Percentiles rank a stretch among this genome's conserved stretches.
These are phyloP conservation scores for Geodia barretti DNA, from an alignment of 37 sponge, comb jelly and placozoan species.

Conservation along the genomic window DNA sequence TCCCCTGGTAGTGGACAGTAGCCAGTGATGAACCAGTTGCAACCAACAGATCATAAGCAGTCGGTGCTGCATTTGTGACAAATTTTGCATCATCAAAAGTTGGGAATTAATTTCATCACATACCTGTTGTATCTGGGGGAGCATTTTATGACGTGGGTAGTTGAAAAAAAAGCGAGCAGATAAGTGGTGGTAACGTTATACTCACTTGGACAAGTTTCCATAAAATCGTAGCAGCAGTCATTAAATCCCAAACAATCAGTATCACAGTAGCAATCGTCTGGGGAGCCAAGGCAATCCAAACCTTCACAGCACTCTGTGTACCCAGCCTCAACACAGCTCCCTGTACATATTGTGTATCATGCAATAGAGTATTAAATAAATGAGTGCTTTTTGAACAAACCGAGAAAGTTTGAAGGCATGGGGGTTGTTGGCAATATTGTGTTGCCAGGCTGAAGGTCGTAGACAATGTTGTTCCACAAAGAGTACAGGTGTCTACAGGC, in stretches of 20 bases:
- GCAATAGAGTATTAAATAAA: too few relatives aligned
- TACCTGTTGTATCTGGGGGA: not conserved
- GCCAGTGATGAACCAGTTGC: not conserved
- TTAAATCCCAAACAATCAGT: not conserved
- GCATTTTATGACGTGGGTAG: too few relatives aligned
- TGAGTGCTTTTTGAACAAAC: too few relatives aligned
- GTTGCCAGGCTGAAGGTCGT: not conserved
- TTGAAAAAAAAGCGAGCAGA: too few relatives aligned
- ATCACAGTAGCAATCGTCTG: slow-evolving; percentile 40
- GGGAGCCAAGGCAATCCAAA: slow-evolving; percentile 8
- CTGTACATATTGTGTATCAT: not conserved
- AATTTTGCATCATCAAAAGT: not conserved
- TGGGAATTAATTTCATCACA: too few relatives aligned
- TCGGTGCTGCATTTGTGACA: not conserved
- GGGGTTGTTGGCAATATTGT: not conserved
- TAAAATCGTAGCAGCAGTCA: slow-evolving; percentile 19
- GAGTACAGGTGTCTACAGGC: slow-evolving; percentile 22
- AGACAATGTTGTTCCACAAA: slow-evolving; percentile 38
- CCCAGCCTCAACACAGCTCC: slow-evolving; percentile 6
- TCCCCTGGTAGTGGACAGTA: not conserved
- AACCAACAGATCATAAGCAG: not conserved
- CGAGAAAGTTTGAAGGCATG: not conserved
- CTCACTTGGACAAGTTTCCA: not conserved
- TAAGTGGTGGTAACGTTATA: too few relatives aligned
- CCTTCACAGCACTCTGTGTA: slow-evolving; percentile 22